Base-by-base conservation (phyloP, 2,797 vertebrate genomes). In the Mustela erminea region DNA sequence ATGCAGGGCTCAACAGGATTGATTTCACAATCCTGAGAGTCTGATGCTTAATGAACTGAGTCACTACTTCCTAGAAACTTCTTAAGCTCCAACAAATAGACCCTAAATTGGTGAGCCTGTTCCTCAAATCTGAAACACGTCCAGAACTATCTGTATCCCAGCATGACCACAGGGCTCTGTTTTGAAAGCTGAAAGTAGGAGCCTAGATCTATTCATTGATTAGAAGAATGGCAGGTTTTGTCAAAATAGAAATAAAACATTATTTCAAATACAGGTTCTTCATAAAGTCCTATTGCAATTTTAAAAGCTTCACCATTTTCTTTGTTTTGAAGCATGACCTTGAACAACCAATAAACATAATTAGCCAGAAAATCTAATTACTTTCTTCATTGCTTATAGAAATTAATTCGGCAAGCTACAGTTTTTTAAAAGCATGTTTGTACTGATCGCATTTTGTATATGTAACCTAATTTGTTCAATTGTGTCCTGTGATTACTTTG, bases 191-290 rank as follows among this genome's bases (percentile, higher is more conserved):
- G n/a, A 66, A 86, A 29, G 38, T n/a, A 87, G 29, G 23, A 86
- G 25, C 8, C n/a, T 58, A 56, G 1, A 25, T 46, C n/a, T 15
- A 46, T 1, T 70, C 21, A 23, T 32, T 62, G 52, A 72, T 77
- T 78, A 95, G 58, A 43, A 70, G 41, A 94, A 35, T 11, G 41
- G 29, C 25, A 52, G 49, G 52, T 81, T 38, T 49, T 92, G 15
- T 27, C 46, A 21, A 95, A 75, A 43, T 13, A 90, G 75, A 96
- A 92, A 82, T 43, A 74, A 95, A 81, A 78, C 5, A 9, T 49
- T 60, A 88, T 81, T 94, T 96, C 88, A 96, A 78, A 93, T 78
- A 41, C 35, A 72, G 17, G 10, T 68, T 92, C 43, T 78, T 78
- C 35, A 32, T 72, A 56, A 64, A 72, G 15, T 86, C 7, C 17